These are phyloP conservation scores for Sinocyclocheilus grahami DNA, from an alignment of 2,113 vertebrate species.

Conservation along the genomic window DNA sequence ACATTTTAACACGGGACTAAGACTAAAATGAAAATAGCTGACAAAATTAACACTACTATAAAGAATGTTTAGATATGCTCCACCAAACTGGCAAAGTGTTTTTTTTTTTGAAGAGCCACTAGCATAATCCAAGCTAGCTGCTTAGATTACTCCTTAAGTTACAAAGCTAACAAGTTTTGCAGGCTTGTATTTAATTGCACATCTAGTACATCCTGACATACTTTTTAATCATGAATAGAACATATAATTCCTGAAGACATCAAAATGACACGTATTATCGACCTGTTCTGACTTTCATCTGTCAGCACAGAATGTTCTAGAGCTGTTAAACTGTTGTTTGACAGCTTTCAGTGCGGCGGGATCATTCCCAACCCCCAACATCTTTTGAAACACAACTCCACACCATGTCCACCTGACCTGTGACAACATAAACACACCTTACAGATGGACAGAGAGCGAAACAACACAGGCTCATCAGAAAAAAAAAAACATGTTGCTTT, in stretches of 20 bases:
- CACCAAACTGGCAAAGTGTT: not conserved
- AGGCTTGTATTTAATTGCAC: not conserved
- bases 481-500: not conserved
- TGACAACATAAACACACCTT: conserved; percentile 14
- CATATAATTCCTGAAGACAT: conserved; percentile 12
- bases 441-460: conserved; percentile 5
- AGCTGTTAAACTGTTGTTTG: conserved; percentile 26
- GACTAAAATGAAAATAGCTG: too few relatives aligned
- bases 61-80: not conserved
- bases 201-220: conserved; percentile 5
- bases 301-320: conserved; percentile 20
- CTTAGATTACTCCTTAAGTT: not conserved
- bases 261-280: conserved; percentile 1
- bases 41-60: too few relatives aligned
- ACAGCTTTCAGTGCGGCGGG: not conserved
- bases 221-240: conserved; percentile 3
- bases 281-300: conserved; percentile 21
- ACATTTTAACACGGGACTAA: too few relatives aligned
- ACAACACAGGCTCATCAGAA: not conserved
- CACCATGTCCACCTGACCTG: conserved; percentile 28
- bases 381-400: conserved; percentile 39
- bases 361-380: conserved; percentile 5
- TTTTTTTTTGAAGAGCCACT: not conserved
- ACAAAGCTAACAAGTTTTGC: conserved; percentile 11
- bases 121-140: not conserved